A percentile compares a stretch with the other conserved stretches of the same genome.
These are phyloP conservation scores for Campoplex nolae DNA, from an alignment of 2,888 invertebrate species.

Conservation along the genomic window DNA sequence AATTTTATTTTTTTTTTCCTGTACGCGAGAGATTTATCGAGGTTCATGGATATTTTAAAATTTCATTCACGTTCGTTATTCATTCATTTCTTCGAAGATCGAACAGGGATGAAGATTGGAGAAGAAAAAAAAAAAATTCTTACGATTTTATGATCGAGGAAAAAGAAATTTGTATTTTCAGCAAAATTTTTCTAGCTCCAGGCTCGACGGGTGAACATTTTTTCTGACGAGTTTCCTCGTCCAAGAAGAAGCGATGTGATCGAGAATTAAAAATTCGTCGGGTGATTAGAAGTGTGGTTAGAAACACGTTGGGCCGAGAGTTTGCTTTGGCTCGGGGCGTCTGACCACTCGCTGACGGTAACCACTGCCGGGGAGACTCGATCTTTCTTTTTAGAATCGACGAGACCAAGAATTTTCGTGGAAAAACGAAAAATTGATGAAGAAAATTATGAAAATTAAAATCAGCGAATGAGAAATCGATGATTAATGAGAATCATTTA, in stretches of 20 bases:
- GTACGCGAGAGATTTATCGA: no score
- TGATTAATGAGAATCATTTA: not conserved
- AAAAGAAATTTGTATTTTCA: not conserved
- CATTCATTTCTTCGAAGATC: not conserved
- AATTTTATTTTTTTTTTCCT: no score
- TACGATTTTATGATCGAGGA: not conserved
- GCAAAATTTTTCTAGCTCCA: no score
- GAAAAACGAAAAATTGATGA: not conserved
- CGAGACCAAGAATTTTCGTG: not conserved
- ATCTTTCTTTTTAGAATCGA: not conserved
- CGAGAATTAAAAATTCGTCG: not conserved
- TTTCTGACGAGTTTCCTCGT: not conserved
- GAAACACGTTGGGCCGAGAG: not conserved
- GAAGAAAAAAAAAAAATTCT: not conserved
- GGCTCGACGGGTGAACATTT: no score
- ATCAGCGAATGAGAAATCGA: not conserved
- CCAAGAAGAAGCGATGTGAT: not conserved
- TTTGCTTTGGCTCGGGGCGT: not conserved
- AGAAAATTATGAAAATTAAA: not conserved
- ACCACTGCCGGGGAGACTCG: slow-evolving; percentile 12
- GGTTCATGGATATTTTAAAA: not conserved
- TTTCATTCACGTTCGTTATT: not conserved
- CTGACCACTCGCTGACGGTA: slow-evolving; percentile 27
- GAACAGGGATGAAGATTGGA: not conserved
- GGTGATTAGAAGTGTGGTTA: not conserved